Evolutionary conservation across 2,888 invertebrate genomes (phyloP), one percentile per base, ranked within the genome.

Genomic region (Biston betularia): DNA sequence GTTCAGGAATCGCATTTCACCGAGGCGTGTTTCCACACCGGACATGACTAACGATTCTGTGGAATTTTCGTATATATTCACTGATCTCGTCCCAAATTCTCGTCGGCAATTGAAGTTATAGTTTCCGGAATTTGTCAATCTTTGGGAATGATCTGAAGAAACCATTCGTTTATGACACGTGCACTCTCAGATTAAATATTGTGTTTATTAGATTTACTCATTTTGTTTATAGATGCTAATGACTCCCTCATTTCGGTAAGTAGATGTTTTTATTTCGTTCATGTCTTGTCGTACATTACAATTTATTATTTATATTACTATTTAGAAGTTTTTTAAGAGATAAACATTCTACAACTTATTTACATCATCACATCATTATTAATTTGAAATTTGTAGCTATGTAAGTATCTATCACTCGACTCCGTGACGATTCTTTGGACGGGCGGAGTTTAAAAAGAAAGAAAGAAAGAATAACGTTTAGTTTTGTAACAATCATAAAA

Each of bases 41-140:
- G 84, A 85, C 79, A 78, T 85, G 83, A 86, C 68, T 82, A 80
- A 84, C 79, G 72, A 78, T 75, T 74, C 72, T 59, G 52, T 72
- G 73, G 76, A 82, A 72, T 79, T 81, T 81, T 74, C 58, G 69
- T 76, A 76, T 76, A 78, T 78, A 82, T 81, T 67, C 15, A 63
- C 48, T 61, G 66, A 52, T 69, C 64, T 72, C 67, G 75, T 68
- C 66, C 73, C 60, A 69, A 59, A 78, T 75, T 76, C 70, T 69
- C 59, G 71, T 56, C 63, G 52, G 62, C 74, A 74, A 79, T 79
- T 74, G 72, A 74, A 69, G 71, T 74, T 70, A 73, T 71, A 59
- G 68, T 72, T 74, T 78, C 71, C 76, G 75, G 72, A 65, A 69
- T 64, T 65, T 65, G 62, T 68, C 59, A 62, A 69, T 74, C 65